phyloP scores from a whole-genome alignment of 2,888 invertebrate genomes.

The Agonopterix subpropinquella region DNA sequence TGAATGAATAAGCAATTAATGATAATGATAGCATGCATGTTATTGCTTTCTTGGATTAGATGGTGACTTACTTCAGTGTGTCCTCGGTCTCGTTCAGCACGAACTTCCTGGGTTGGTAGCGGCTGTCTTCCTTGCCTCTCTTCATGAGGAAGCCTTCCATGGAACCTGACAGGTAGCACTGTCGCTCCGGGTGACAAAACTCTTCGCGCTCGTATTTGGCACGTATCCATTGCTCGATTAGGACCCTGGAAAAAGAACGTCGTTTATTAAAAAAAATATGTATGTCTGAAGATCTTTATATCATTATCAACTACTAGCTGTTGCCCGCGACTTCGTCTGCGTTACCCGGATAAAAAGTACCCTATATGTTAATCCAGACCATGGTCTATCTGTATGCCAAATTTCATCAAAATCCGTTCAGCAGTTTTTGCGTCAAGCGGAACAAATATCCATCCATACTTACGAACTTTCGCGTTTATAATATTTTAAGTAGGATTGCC shows the following conservation, averaged over 20 bases:
- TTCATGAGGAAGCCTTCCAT: conserved; percentile 94
- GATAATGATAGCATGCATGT: neutral
- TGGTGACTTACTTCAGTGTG: conserved; percentile 78
- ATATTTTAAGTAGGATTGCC: too few relatives aligned
- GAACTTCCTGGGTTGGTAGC: conserved; percentile 89
- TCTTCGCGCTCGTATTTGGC: conserved; percentile 94
- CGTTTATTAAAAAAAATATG: neutral
- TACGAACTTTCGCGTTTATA: too few relatives aligned
- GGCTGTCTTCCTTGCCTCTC: conserved; percentile 90
- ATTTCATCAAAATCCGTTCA: too few relatives aligned
- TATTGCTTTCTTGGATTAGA: neutral
- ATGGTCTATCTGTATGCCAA: too few relatives aligned
- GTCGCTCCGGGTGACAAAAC: conserved; percentile 87
- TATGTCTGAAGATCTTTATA: too few relatives aligned
- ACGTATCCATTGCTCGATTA: conserved; percentile 93
- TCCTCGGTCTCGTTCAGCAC: conserved; percentile 87
- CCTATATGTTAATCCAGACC: too few relatives aligned
- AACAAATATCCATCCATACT: too few relatives aligned
- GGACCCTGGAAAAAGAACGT: conserved; percentile 79
- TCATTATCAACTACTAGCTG: too few relatives aligned
- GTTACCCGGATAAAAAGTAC: too few relatives aligned
- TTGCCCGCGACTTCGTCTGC: too few relatives aligned
- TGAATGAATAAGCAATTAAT: neutral
- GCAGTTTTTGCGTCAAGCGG: too few relatives aligned
- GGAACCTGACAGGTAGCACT: conserved; percentile 84